phyloP scores from a whole-genome alignment of 2,797 vertebrate genomes.

The Tolypeutes matacus region DNA sequence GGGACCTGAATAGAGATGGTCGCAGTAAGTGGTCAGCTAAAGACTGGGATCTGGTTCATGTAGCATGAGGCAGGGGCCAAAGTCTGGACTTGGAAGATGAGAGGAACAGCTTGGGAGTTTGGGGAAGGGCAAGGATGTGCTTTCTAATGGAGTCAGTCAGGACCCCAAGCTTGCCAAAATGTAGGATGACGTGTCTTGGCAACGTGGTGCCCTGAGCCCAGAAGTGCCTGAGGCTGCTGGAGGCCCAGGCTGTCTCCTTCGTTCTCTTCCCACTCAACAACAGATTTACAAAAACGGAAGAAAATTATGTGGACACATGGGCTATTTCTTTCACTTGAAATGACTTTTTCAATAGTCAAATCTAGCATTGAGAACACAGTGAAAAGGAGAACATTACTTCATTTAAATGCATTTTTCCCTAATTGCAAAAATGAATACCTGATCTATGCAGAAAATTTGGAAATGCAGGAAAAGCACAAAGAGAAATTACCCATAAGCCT shows the following conservation, averaged over 20 bases:
- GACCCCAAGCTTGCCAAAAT: accelerated
- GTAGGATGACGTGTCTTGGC: neutral
- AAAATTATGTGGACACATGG: accelerated
- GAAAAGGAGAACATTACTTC: neutral
- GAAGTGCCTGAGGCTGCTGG: neutral
- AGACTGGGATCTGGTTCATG: accelerated
- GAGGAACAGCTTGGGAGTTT: neutral
- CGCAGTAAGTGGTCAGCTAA: accelerated
- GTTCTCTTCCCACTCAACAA: neutral
- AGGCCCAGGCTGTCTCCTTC: too few species aligned
- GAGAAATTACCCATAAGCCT: accelerated
- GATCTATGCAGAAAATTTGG: neutral
- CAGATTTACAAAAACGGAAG: neutral
- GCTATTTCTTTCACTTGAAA: neutral
- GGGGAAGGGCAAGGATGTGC: neutral
- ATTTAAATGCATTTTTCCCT: neutral
- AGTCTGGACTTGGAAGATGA: accelerated
- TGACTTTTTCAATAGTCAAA: neutral
- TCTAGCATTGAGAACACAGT: too few species aligned
- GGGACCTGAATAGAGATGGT: neutral
- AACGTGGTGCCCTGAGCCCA: accelerated
- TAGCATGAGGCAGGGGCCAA: neutral
- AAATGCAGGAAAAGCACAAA: neutral
- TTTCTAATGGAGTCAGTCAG: too few species aligned
- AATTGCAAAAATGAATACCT: neutral